Evolutionary conservation across 2,888 invertebrate species (phyloP), one percentile per base, ranked within the genome.

Genomic region (Aphidoletes aphidimyza): DNA sequence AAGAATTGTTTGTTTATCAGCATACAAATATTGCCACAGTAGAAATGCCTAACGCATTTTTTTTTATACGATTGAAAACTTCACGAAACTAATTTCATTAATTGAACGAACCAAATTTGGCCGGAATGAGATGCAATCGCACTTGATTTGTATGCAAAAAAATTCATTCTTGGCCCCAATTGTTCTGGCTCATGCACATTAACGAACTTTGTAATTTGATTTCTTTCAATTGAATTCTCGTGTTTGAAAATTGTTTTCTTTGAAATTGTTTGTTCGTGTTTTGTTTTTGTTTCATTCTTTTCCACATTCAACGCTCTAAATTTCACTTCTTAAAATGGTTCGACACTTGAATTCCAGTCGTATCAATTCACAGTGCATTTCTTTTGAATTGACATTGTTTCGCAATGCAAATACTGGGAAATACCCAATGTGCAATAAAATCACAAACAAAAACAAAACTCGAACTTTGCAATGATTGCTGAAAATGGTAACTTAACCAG

Each of bases 111-210:
- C 69, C 69, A 30, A 69, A 69, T 69, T 69, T 30, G 69, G 69
- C 6, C 9, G 54, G 0, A 47, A 17, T 17, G 47, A 47, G 47
- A 54, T 54, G 54, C 54, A 54, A n/a, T 2, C 11, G 22, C 54
- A 26, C 17, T 69, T 30, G 30, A 69, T 69, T 69, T 26, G 30
- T 69, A 69, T 69, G 69, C 69, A 30, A 69, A 69, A 30, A 30
- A 54, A 54, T 54, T 69, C 69, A 69, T 69, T 69, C 69, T 69
- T 69, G 69, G 69, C 69, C 69, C 69, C 69, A 30, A 69, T 69
- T 69, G 17, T 69, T 69, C 11, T 9, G 9, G 30, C 30, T 14
- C 69, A 54, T 54, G n/a, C 54, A 54, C n/a, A n/a, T n/a, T n/a
- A n/a, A n/a, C n/a, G n/a, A n/a, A n/a, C n/a, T n/a, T n/a, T n/a